These are phyloP conservation scores for Heliconius hermathena DNA, from an alignment of 1,140 invertebrate genomes.

Conservation along the genomic window DNA sequence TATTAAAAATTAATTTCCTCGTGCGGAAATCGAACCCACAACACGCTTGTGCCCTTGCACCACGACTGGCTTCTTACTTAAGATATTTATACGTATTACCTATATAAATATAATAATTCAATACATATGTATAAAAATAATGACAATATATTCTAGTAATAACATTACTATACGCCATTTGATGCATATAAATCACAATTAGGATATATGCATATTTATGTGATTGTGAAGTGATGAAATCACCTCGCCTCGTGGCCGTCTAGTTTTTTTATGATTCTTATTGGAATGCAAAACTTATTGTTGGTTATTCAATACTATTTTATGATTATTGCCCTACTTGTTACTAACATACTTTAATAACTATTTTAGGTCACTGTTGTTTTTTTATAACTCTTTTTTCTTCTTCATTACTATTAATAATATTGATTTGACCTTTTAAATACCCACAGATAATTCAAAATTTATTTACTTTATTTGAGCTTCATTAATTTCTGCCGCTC, in stretches of 20 bases:
- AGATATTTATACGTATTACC: not conserved
- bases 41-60: too few species aligned
- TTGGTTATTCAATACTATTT: not conserved
- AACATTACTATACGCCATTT: not conserved
- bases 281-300: not conserved
- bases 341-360: too few species aligned
- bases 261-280: not conserved
- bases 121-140: not conserved
- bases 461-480: too few species aligned
- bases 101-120: not conserved
- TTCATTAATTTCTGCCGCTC: too few species aligned
- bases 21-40: too few species aligned
- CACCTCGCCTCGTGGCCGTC: conserved; percentile 30
- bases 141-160: not conserved
- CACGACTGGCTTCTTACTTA: too few species aligned
- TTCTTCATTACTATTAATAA: too few species aligned
- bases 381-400: too few species aligned
- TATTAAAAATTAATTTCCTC: too few species aligned
- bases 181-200: conserved; percentile 34
- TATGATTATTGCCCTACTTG: too few species aligned
- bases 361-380: too few species aligned
- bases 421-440: not conserved
- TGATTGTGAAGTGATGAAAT: conserved; percentile 34
- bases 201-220: conserved; percentile 38
- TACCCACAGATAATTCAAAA: too few species aligned